Base-by-base conservation (phyloP, 2,888 invertebrate genomes). In the Exocentrus adspersus region DNA sequence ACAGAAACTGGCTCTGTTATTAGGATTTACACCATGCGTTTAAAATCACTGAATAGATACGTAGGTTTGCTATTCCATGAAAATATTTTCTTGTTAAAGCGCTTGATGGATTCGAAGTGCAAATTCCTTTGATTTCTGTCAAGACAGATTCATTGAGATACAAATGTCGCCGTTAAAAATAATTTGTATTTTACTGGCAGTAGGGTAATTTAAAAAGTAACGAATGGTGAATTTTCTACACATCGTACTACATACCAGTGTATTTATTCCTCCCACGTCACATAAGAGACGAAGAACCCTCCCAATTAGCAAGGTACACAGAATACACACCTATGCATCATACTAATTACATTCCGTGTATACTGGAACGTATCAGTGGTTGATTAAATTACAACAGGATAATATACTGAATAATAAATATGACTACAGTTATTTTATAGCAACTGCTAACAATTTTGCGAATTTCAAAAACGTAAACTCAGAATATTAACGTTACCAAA, bases 31-130 rank as follows among this genome's bases (percentile, higher is more conserved):
- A 67, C 60, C 62, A 50, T 41, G 65, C 65, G 62, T 62, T 70
- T 64, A 66, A 70, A 70, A 70, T 70, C 70, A 68, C 64, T 70
- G 68, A 63, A 67, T 67, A 65, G 61, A 67, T 67, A 65, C 43
- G 54, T 51, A 60, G 32, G 62, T 57, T n/a, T 51, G 60, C 52
- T 56, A 57, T 58, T 60, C 51, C 54, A 61, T 52, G 57, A 60
- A 65, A 52, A 63, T 67, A 65, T 69, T 65, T 63, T 65, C 61
- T 62, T 60, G 32, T 56, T 65, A 56, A 37, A 20, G 46, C 57
- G 54, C 61, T 45, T 54, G 65, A 50, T 67, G 57, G 50, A 63
- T 63, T 63, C 17, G 50, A 45, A 60, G 53, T 43, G 12, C 14
- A 24, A 2, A n/a, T 61, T 52, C 46, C 17, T 37, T 16, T 66